Evolutionary conservation across 2,113 vertebrate species (phyloP), one percentile per base, ranked within the genome.

Genomic region (Siniperca chuatsi): DNA sequence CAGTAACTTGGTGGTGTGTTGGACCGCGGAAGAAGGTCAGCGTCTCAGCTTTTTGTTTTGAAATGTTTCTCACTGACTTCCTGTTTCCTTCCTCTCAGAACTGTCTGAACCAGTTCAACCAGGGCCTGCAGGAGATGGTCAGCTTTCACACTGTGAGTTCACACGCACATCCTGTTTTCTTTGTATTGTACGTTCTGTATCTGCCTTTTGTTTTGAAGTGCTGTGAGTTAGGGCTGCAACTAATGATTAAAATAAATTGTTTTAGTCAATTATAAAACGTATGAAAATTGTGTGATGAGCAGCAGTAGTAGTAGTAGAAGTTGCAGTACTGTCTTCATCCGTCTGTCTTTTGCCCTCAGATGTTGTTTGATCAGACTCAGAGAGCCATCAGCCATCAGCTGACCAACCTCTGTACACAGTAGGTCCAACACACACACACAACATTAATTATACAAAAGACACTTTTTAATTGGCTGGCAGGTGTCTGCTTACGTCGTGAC

Each of bases 361-460:
- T 96, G 94, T 70, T 96, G 84, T 90, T 96, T 71, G 96, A 96
- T 76, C 96, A 96, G 89, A 95, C 94, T 0, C 95, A 95, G 87
- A 93, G 95, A 92, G 94, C 96, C 37, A 92, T 96, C 81, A 91
- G 65, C 33, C 95, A 96, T 23, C 95, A 96, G 87, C 92, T 96
- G n/a, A 91, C 79, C 46, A 94, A 86, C 87, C 93, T 96, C 3
- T 91, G 95, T 4, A 84, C 92, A 44, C 94, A 94, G 96, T 96
- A 85, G 20, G 95, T 71, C 57, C 4, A 8, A 9, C 73, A 35
- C 65, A 44, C 61, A n/a, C 35, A 25, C 67, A 57, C 62, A 4
- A 13, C 48, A 50, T 20, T 52, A 13, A 10, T 52, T 20, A 20
- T 20, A 52, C 18, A 44, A 12, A 44, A 13, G 44, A 13, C 44